A percentile compares a stretch with the other conserved stretches of the same genome.
Conservation (phyloP, 1,140 invertebrate genomes). For the Ganaspis sp. region DNA sequence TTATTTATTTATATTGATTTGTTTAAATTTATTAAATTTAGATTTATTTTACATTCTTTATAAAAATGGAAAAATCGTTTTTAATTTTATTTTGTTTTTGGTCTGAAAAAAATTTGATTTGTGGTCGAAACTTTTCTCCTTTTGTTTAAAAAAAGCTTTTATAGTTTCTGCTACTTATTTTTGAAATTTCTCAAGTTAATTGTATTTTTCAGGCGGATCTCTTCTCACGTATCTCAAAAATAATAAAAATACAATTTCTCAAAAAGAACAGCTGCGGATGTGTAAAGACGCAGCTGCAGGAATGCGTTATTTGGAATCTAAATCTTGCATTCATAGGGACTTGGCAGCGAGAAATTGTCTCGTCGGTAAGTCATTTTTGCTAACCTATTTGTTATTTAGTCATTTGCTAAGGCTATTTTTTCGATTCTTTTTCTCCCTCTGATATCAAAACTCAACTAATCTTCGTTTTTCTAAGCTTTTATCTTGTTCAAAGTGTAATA, state of each 20-base stretch:
- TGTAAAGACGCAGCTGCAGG: constrained; percentile 95
- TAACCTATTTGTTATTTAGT: not conserved
- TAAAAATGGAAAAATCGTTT: no score
- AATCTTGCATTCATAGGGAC: constrained; percentile 97
- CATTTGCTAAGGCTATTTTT: no score
- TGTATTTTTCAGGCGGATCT: constrained; percentile 85
- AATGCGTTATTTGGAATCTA: constrained; percentile 97
- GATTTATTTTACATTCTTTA: no score
- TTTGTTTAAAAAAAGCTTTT: not conserved
- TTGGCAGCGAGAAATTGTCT: constrained; percentile 96
- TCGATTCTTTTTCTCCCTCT: not conserved
- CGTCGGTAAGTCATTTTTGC: constrained; percentile 79
- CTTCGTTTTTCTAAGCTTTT: no score
- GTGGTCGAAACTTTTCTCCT: no score
- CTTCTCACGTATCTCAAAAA: constrained; percentile 91
- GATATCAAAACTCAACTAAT: constrained; percentile 10
- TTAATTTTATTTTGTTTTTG: no score
- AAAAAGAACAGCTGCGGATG: constrained; percentile 89
- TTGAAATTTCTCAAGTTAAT: not conserved
- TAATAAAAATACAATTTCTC: constrained; percentile 82
- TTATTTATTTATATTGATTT: no score
- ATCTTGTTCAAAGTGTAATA: no score
- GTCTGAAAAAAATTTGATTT: no score
- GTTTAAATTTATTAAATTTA: no score
- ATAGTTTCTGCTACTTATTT: not conserved